phyloP scores from a whole-genome alignment of 2,797 vertebrate genomes.

The Pantherophis alleghaniensis region DNA sequence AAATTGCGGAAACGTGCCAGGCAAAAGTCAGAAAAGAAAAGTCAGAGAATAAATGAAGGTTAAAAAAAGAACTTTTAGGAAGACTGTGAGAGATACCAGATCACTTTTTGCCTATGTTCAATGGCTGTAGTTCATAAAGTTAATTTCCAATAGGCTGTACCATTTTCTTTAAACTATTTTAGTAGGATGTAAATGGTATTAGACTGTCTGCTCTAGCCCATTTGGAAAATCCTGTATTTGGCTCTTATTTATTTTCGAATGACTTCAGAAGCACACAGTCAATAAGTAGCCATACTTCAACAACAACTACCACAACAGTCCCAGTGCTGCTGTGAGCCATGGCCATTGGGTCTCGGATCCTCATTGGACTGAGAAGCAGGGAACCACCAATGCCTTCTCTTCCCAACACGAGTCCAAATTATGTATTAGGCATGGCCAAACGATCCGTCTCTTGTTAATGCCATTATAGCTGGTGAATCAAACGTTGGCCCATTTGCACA shows the following conservation, averaged over 20 bases:
- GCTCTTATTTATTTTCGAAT: neutral
- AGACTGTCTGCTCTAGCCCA: neutral
- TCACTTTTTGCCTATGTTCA: neutral
- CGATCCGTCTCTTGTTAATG: conserved; percentile 34
- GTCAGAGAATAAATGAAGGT: neutral
- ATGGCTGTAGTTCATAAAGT: neutral
- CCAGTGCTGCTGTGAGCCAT: neutral
- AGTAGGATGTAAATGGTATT: neutral
- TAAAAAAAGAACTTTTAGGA: neutral
- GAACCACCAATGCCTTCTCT: neutral
- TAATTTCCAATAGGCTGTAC: neutral
- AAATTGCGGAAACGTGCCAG: neutral
- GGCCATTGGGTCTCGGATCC: neutral
- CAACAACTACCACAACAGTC: too few species aligned
- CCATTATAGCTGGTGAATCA: conserved; percentile 47
- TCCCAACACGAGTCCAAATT: conserved; percentile 11
- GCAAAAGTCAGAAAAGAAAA: neutral
- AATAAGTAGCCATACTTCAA: neutral
- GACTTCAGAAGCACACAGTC: neutral
- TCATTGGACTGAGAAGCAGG: neutral
- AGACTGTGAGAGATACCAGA: neutral
- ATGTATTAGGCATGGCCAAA: conserved; percentile 34
- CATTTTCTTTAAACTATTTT: neutral
- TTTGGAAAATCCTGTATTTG: neutral
- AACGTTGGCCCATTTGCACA: conserved; percentile 11